Conservation (phyloP, 2,113 vertebrate genomes). For the Tenrec ecaudatus region DNA sequence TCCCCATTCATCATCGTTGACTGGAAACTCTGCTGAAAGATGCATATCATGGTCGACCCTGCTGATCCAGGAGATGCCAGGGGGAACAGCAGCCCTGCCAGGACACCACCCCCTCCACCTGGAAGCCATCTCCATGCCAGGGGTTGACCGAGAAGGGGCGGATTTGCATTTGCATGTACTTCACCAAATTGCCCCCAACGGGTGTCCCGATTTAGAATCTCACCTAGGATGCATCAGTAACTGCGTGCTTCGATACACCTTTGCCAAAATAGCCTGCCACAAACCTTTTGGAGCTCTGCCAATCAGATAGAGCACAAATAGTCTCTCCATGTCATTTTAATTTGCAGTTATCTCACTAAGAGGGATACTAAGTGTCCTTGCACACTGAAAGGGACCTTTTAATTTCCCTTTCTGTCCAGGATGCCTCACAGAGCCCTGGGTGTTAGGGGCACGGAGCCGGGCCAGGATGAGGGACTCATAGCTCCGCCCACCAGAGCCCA, state of each 20-base stretch:
- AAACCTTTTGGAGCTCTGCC: neutral
- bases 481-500: neutral
- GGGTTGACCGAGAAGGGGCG: neutral
- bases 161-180: neutral
- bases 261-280: neutral
- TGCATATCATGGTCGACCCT: neutral
- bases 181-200: neutral
- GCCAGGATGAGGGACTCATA: neutral
- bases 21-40: neutral
- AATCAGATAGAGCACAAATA: neutral
- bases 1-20: neutral
- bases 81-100: no score
- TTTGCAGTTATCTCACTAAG: constrained; percentile 13
- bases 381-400: neutral
- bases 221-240: neutral
- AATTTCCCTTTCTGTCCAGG: neutral
- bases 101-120: no score
- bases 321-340: neutral
- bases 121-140: neutral
- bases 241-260: neutral
- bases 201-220: neutral
- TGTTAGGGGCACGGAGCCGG: neutral
- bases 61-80: neutral
- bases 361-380: neutral
- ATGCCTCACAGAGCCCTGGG: no score